Evolutionary conservation across 2,113 vertebrate genomes (phyloP).

Genomic region (Platichthys stellatus): DNA sequence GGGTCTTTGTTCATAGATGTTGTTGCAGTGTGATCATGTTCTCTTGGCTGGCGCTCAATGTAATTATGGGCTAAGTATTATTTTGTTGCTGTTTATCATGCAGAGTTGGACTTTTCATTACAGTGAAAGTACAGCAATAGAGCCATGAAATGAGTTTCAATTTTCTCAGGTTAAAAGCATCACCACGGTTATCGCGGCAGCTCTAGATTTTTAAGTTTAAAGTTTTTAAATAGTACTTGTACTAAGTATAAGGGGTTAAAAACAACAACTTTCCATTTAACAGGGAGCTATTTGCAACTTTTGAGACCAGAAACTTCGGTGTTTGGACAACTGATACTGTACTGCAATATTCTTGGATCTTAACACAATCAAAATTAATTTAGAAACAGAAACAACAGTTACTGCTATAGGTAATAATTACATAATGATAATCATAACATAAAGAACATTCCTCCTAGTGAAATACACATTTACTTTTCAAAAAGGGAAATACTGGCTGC

Average conservation of each 20-base stretch:
- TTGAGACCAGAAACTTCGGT: no score
- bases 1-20: conserved; percentile 11
- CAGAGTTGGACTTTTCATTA: conserved; percentile 10
- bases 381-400: not conserved
- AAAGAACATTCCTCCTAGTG: no score
- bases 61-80: conserved; percentile 25
- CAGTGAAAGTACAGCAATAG: not conserved
- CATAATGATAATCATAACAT: not conserved
- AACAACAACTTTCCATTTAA: no score
- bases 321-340: no score
- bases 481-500: no score
- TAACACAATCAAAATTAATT: not conserved
- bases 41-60: not conserved
- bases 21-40: conserved; percentile 14
- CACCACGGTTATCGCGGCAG: not conserved
- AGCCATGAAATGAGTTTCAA: not conserved
- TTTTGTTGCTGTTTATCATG: conserved; percentile 14
- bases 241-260: no score
- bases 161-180: not conserved
- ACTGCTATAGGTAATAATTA: not conserved
- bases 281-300: no score
- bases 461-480: not conserved
- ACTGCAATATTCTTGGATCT: no score
- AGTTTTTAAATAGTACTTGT: not conserved
- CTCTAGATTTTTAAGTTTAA: not conserved